Base-by-base conservation (phyloP, 2,888 invertebrate genomes). In the Netelia inedita region DNA sequence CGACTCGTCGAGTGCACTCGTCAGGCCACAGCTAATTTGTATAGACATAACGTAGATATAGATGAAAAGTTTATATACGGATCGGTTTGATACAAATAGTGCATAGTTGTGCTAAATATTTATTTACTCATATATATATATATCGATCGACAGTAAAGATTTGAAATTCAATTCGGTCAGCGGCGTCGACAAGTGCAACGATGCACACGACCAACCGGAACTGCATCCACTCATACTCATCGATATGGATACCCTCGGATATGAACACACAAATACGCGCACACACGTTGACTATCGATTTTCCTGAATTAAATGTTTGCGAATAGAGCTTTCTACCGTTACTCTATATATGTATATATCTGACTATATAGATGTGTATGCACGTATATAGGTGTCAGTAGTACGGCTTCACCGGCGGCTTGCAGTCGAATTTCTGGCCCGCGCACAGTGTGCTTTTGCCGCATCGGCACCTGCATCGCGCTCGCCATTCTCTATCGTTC, bases 241-340 rank as follows among this genome's bases (percentile, higher is more conserved):
- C 1, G 21, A 63, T 53, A 53, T 28, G 28, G 1, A 55, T 65
- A 75, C 65, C 21, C 41, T 21, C 21, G 16, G 19, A 61, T 46
- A 21, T n/a, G 19, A 14, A 69, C 19, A 41, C 21, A 16, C 35
- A 19, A 41, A 41, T 72, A 71, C 50, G 57, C 55, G 57, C 35
- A 72, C 79, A 65, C 63, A 63, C 53, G 59, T 76, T 76, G 76
- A 82, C 82, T 89, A 89, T 90, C 89, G 91, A 89, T 91, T 90
- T 87, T 87, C 71, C 63, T 82, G 88, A 90, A 90, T 91, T 90
- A 91, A 91, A 90, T 89, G 90, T 91, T 89, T 89, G 89, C 83
- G 89, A 88, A 89, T 88, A 83, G 82, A 83, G 53, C 50, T 68
- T 78, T 63, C 84, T 71, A 50, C 46, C 71, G 69, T 11, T 41